Conservation (phyloP, 2,888 invertebrate genomes). For the Lottia gigantea region DNA sequence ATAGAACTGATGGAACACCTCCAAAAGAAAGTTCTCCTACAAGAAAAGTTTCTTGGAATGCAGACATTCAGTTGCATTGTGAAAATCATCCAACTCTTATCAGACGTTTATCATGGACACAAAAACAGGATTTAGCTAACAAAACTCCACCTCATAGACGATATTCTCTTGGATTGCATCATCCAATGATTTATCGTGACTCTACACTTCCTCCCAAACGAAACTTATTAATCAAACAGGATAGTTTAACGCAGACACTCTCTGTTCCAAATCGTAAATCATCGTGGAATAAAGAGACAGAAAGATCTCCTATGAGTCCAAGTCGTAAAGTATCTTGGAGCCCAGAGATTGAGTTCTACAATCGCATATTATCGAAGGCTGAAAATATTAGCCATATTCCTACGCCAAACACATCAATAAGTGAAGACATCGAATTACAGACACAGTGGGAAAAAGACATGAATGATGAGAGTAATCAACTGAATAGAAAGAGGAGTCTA, state of each 20-base stretch:
- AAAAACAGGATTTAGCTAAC: neutral
- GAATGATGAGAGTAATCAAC: neutral
- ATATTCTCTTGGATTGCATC: slow-evolving; percentile 1
- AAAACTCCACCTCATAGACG: neutral
- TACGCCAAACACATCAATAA: neutral
- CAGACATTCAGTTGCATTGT: slow-evolving; percentile 1
- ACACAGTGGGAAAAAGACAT: neutral
- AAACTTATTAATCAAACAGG: slow-evolving; percentile 5
- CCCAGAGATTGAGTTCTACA: neutral
- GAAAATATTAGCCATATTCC: neutral
- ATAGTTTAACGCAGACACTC: neutral
- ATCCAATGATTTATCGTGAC: slow-evolving; percentile 2
- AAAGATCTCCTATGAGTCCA: neutral
- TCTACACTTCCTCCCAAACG: neutral
- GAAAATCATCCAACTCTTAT: neutral
- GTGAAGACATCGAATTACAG: slow-evolving; percentile 2
- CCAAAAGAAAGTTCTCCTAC: neutral
- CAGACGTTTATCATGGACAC: slow-evolving; percentile 3
- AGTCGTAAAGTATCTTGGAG: slow-evolving; percentile 8
- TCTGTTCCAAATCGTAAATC: neutral
- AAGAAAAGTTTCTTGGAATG: slow-evolving; percentile 5
- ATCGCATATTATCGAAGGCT: neutral
- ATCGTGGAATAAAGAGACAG: neutral
- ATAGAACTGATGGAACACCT: neutral
- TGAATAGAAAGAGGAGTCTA: neutral